phyloP scores from a whole-genome alignment of 2,797 vertebrate genomes.

The Craterocephalus amniculus region DNA sequence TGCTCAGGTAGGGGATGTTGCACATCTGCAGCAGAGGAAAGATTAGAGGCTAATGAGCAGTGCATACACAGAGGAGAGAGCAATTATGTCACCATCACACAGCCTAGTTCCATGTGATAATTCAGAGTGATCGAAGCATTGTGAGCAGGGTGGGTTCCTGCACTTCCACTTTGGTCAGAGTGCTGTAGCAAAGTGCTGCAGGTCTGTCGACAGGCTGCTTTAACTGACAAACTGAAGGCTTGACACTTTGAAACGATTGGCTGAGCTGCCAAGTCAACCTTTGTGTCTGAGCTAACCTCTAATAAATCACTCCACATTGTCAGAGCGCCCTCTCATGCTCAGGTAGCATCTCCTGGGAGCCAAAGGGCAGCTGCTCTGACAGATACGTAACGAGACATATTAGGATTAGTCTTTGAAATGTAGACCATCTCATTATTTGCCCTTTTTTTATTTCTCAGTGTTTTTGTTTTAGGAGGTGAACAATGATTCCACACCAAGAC shows the following conservation, averaged over 20 bases:
- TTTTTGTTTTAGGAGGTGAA: slow-evolving; percentile 23
- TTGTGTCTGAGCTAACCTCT: slow-evolving; percentile 63
- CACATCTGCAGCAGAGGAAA: slow-evolving; percentile 83
- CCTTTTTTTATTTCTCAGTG: background rate
- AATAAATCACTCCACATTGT: slow-evolving; percentile 71
- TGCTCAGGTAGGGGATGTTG: slow-evolving; percentile 84
- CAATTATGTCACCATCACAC: slow-evolving; percentile 39
- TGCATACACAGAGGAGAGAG: slow-evolving; percentile 14
- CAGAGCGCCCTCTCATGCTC: slow-evolving; percentile 49
- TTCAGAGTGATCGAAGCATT: slow-evolving; percentile 30
- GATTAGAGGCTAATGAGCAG: slow-evolving; percentile 20
- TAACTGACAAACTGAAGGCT: slow-evolving; percentile 64
- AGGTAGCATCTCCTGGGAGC: slow-evolving; percentile 42
- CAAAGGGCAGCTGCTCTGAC: slow-evolving; percentile 55
- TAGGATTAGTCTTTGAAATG: slow-evolving; percentile 39
- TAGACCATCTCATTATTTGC: slow-evolving; percentile 26
- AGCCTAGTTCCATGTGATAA: slow-evolving; percentile 55
- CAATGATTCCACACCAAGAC: slow-evolving; percentile 21
- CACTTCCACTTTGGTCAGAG: slow-evolving; percentile 15
- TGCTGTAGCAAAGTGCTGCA: slow-evolving; percentile 24
- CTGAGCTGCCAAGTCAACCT: slow-evolving; percentile 70
- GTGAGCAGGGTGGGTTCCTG: no score
- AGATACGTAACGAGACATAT: slow-evolving; percentile 40
- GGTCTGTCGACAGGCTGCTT: slow-evolving; percentile 60
- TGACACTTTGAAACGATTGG: slow-evolving; percentile 71